Conservation (phyloP, 2,113 vertebrate species). For the Brienomyrus brachyistius region DNA sequence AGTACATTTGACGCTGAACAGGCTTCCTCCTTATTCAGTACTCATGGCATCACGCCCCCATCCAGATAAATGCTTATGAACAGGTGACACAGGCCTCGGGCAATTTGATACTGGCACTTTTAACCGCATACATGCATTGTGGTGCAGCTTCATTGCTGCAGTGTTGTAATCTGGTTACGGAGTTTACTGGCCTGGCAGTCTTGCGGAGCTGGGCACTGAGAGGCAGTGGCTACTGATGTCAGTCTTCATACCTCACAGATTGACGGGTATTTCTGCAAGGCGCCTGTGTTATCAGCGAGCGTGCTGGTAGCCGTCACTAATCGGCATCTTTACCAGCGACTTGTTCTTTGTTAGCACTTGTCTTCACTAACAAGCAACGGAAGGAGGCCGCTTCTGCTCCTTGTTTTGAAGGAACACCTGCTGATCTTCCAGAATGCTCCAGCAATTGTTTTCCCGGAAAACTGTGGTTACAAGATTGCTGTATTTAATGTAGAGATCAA, state of each 20-base stretch:
- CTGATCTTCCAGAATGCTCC: neutral
- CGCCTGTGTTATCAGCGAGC: neutral
- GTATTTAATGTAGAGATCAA: neutral
- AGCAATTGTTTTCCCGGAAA: neutral
- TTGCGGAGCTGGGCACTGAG: neutral
- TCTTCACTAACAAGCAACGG: neutral
- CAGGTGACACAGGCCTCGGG: neutral
- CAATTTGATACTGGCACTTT: slow-evolving; percentile 9
- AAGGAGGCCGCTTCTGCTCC: neutral
- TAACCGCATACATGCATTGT: slow-evolving; percentile 2
- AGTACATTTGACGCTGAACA: neutral
- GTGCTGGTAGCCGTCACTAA: neutral
- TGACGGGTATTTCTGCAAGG: neutral
- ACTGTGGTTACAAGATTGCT: neutral
- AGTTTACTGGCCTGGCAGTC: neutral
- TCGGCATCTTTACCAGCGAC: neutral
- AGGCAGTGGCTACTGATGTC: no score
- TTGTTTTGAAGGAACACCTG: neutral
- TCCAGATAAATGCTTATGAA: slow-evolving; percentile 23
- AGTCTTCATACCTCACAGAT: neutral
- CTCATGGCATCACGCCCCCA: neutral
- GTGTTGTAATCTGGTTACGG: slow-evolving; percentile 8
- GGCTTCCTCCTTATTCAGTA: neutral
- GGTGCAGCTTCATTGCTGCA: neutral
- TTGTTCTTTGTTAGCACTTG: neutral